A percentile compares a stretch with the other conserved stretches of the same genome.
Conservation (phyloP, 1,140 invertebrate species). For the Atta cephalotes region DNA sequence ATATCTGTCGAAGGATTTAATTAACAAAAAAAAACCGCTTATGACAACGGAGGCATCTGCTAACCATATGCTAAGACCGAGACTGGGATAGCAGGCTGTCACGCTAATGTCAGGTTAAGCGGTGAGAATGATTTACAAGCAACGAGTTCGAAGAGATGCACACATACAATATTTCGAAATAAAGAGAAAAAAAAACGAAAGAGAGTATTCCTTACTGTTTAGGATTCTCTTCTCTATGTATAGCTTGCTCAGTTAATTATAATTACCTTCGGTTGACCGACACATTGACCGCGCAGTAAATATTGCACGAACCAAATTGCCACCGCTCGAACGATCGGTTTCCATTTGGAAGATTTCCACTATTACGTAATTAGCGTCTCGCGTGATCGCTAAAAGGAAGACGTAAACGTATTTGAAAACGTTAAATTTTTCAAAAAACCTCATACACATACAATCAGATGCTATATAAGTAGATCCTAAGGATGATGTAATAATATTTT, state of each 20-base stretch:
- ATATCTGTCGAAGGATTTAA: constrained; percentile 66
- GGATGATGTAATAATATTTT: background rate
- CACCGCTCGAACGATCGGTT: constrained; percentile 42
- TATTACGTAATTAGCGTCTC: constrained; percentile 56
- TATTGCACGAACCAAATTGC: constrained; percentile 20
- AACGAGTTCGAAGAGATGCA: constrained; percentile 58
- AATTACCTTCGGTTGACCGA: constrained; percentile 35
- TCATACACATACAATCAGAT: background rate
- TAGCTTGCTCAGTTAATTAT: constrained; percentile 40
- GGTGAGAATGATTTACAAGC: constrained; percentile 77
- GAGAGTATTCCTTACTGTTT: constrained; percentile 11
- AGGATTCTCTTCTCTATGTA: background rate
- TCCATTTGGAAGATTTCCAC: constrained; percentile 47
- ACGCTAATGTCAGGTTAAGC: constrained; percentile 78
- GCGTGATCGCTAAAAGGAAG: constrained; percentile 18
- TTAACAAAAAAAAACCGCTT: constrained; percentile 30
- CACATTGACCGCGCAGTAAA: constrained; percentile 23
- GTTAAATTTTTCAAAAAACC: constrained; percentile 1
- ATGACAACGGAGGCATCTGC: constrained; percentile 72
- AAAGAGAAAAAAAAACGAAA: background rate
- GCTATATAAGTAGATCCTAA: background rate
- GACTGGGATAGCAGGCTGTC: constrained; percentile 73
- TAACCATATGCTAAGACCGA: constrained; percentile 76
- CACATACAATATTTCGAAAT: background rate
- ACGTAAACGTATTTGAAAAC: constrained; percentile 20